Conservation (phyloP, 2,113 vertebrate species). For the Eptesicus fuscus region DNA sequence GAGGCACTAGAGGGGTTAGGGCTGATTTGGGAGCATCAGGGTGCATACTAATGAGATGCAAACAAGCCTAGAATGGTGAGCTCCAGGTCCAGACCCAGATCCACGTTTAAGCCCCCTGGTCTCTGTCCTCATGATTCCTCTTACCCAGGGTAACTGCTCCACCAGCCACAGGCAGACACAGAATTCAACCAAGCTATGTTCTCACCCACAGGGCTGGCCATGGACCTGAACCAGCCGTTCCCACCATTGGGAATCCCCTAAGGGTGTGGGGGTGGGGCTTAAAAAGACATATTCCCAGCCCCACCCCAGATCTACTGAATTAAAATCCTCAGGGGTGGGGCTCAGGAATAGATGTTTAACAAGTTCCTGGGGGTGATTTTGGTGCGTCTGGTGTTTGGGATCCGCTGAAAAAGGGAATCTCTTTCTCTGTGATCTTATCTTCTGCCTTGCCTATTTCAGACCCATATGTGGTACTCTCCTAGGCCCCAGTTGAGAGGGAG, state of each 20-base stretch:
- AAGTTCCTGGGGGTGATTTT: not conserved
- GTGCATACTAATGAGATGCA: not conserved
- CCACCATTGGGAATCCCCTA: not conserved
- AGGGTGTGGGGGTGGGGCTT: not conserved
- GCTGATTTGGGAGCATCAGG: not conserved
- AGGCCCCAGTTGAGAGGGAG: rapidly evolving
- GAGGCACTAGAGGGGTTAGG: not conserved
- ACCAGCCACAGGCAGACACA: not conserved
- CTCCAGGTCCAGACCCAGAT: not conserved
- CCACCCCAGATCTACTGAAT: not conserved
- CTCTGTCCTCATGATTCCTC: not conserved
- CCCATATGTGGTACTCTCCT: not conserved
- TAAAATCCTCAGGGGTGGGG: not conserved
- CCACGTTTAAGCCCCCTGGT: not conserved
- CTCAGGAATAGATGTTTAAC: not conserved
- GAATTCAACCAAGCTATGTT: not conserved
- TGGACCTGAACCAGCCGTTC: not conserved
- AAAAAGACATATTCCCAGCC: conserved; percentile 7
- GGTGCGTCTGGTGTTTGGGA: not conserved
- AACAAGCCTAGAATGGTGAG: not conserved
- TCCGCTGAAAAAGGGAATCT: not conserved
- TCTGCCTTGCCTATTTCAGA: not conserved
- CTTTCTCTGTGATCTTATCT: not conserved
- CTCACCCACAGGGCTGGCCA: not conserved
- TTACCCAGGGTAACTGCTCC: not conserved